A percentile compares a stretch with the other conserved stretches of the same genome.
Conservation (phyloP, 2,797 vertebrate species). For the Macropodus opercularis region DNA sequence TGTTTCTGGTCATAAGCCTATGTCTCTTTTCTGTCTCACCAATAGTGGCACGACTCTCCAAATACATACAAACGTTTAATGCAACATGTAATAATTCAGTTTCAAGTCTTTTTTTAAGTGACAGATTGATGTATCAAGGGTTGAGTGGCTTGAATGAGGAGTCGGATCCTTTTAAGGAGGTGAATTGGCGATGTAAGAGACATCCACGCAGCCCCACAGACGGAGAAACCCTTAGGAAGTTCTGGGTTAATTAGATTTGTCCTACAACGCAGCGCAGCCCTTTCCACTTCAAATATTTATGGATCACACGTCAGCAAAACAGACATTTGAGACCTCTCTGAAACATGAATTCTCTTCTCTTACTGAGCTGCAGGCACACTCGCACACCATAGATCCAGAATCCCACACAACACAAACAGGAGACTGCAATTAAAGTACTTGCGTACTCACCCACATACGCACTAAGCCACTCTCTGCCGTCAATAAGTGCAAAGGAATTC, state of each 20-base stretch:
- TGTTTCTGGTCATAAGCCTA: conserved; percentile 37
- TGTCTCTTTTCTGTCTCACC: conserved; percentile 56
- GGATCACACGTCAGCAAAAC: conserved; percentile 81
- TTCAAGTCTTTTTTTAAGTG: conserved; percentile 37
- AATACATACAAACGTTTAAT: conserved; percentile 36
- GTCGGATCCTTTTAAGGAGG: conserved; percentile 65
- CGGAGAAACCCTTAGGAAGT: conserved; percentile 75
- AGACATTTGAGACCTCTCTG: conserved; percentile 79
- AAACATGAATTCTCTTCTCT: conserved; percentile 70
- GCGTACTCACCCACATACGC: conserved; percentile 38
- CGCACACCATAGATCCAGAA: conserved; percentile 19
- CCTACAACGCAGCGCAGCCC: conserved; percentile 73
- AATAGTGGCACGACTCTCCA: conserved; percentile 39
- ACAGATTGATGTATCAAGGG: conserved; percentile 45
- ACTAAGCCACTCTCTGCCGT: conserved; percentile 30
- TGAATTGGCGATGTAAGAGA: conserved; percentile 63
- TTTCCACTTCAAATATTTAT: conserved; percentile 84
- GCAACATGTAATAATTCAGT: conserved; percentile 8
- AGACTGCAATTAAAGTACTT: conserved; percentile 41
- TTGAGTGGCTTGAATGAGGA: conserved; percentile 61
- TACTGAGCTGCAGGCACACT: conserved; percentile 26
- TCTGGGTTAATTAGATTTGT: conserved; percentile 83
- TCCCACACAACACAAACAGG: conserved; percentile 40
- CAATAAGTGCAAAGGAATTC: conserved; percentile 48
- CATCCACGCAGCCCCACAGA: conserved; percentile 59